phyloP scores from a whole-genome alignment of 2,113 vertebrate genomes.

The Hepsetus odoe region DNA sequence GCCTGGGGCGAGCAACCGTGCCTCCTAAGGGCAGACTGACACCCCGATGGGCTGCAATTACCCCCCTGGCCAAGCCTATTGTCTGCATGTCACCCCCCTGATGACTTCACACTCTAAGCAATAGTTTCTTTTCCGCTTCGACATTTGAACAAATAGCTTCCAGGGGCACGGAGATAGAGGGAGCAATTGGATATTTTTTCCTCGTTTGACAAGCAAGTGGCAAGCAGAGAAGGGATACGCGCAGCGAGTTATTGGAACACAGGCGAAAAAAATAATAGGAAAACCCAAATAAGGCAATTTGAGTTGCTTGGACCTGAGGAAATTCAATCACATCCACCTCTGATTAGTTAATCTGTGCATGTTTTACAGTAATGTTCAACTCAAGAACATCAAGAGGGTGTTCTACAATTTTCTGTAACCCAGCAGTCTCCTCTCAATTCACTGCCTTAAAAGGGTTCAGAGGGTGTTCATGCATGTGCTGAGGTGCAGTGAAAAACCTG shows the following conservation, averaged over 20 bases:
- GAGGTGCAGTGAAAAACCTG: no score
- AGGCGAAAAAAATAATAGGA: background rate
- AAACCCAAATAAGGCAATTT: conserved; percentile 21
- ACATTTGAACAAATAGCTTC: conserved; percentile 56
- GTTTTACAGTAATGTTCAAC: conserved; percentile 26
- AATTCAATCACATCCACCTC: conserved; percentile 49
- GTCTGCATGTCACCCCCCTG: conserved; percentile 50
- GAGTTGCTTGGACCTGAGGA: conserved; percentile 30
- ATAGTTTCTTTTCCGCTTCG: conserved; percentile 55
- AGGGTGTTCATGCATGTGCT: no score
- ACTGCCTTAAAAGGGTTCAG: conserved; percentile 11
- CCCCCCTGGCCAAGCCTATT: conserved; percentile 52
- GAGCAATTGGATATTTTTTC: conserved; percentile 54
- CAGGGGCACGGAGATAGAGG: conserved; percentile 42
- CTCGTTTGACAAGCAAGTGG: conserved; percentile 42
- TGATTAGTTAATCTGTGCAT: conserved; percentile 46
- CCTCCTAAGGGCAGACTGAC: conserved; percentile 48
- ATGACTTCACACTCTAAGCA: no score
- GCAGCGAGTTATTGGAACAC: conserved; percentile 48
- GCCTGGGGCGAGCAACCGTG: conserved; percentile 34
- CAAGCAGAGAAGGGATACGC: conserved; percentile 45
- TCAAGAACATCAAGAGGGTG: conserved; percentile 24
- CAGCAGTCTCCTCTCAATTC: conserved; percentile 19
- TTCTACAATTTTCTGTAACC: background rate
- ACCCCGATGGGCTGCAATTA: conserved; percentile 57